Percentiles rank a stretch among this genome's conserved stretches.
These are phyloP conservation scores for Alouatta palliata DNA, from an alignment of 2,113 vertebrate species.

Conservation along the genomic window DNA sequence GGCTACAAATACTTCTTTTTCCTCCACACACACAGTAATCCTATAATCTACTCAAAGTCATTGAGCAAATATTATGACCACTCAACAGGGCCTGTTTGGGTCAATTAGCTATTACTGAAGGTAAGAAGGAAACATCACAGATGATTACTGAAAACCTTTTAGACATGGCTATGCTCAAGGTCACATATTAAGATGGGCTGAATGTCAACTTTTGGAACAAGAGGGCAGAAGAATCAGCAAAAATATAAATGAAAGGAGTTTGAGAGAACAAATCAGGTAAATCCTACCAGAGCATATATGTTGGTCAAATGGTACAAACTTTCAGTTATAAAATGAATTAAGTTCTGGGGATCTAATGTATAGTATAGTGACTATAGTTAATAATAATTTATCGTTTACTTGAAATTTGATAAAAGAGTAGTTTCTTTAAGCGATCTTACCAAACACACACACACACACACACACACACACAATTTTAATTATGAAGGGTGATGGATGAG, in stretches of 20 bases:
- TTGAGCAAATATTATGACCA: slow-evolving; percentile 26
- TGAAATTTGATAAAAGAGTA: neutral
- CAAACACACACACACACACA: neutral
- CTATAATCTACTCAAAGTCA: neutral
- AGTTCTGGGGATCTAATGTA: neutral
- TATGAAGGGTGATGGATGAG: neutral
- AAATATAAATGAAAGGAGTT: neutral
- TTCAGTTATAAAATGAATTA: neutral
- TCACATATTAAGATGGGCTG: neutral
- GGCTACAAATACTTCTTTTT: neutral
- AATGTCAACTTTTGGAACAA: neutral
- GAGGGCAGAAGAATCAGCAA: neutral
- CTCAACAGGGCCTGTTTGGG: neutral
- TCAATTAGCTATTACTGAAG: neutral
- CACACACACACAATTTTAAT: neutral
- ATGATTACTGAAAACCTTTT: neutral
- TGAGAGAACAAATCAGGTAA: neutral
- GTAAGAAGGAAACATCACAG: neutral
- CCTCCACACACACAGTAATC: neutral
- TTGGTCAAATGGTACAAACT: neutral
- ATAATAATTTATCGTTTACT: neutral
- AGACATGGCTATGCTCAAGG: neutral
- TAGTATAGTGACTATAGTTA: neutral
- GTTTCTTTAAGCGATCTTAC: neutral
- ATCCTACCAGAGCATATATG: neutral